These are phyloP conservation scores for Latrodectus geometricus DNA, from an alignment of 1,140 invertebrate species.

Conservation along the genomic window DNA sequence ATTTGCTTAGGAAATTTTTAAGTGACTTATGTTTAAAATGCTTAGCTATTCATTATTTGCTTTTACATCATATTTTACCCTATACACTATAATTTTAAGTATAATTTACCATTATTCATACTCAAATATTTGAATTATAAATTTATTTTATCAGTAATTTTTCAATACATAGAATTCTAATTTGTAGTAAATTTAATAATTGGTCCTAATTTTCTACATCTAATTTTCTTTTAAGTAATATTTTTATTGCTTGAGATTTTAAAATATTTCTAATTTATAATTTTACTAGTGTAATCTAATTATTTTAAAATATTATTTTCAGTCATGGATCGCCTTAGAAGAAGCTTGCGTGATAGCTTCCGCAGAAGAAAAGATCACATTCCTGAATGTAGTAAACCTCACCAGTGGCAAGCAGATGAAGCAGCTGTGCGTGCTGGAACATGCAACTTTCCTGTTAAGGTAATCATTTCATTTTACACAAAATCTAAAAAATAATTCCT, in stretches of 20 bases:
- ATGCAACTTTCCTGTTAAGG: slow-evolving; percentile 96
- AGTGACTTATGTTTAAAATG: too few relatives aligned
- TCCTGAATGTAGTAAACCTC: slow-evolving; percentile 92
- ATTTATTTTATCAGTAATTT: too few relatives aligned
- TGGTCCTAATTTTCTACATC: too few relatives aligned
- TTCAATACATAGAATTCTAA: too few relatives aligned
- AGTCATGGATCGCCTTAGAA: slow-evolving; percentile 87
- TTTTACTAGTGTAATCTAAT: background rate
- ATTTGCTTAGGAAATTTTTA: too few relatives aligned
- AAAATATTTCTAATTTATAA: background rate
- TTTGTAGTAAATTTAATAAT: too few relatives aligned
- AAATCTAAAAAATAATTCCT: too few relatives aligned
- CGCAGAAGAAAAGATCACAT: slow-evolving; percentile 80
- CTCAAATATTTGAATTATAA: too few relatives aligned
- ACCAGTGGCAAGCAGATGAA: slow-evolving; percentile 99
- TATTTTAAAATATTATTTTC: background rate
- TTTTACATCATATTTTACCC: too few relatives aligned
- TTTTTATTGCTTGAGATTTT: background rate
- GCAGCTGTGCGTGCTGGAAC: slow-evolving; percentile 92
- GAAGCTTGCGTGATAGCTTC: slow-evolving; percentile 93
- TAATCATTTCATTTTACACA: slow-evolving; percentile 65
- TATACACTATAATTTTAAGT: too few relatives aligned
- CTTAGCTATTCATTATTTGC: too few relatives aligned
- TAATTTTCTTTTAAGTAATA: background rate
- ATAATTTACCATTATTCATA: too few relatives aligned